Evolutionary conservation across 1,140 invertebrate genomes (phyloP).

Genomic region (Steinernema khuongi): DNA sequence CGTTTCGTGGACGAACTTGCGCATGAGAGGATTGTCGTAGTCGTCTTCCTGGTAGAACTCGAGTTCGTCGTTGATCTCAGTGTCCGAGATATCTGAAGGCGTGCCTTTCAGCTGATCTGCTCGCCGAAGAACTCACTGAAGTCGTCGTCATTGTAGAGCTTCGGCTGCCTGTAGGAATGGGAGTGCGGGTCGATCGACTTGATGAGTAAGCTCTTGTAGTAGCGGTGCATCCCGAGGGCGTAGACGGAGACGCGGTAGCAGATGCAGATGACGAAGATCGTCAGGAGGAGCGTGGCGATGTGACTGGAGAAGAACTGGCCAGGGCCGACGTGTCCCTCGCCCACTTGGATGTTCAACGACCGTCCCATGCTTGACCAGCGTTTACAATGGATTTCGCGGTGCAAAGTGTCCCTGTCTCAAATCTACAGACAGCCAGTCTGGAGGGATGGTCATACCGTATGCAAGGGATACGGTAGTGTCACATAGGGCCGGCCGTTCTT

Average conservation of each 20-base stretch:
- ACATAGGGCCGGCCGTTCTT: no score
- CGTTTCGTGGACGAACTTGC: background rate
- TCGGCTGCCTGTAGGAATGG: background rate
- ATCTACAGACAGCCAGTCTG: no score
- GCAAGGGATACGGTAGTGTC: no score
- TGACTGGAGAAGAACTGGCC: background rate
- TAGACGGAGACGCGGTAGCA: background rate
- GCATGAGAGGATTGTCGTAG: background rate
- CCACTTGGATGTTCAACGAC: background rate
- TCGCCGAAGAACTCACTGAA: constrained; percentile 2
- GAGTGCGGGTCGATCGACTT: background rate
- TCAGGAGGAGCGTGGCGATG: background rate
- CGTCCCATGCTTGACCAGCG: no score
- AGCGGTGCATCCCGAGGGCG: background rate
- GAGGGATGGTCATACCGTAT: no score
- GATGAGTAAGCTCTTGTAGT: background rate
- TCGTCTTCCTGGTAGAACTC: constrained; percentile 8
- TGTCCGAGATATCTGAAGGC: background rate
- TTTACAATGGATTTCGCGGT: no score
- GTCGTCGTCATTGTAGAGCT: background rate
- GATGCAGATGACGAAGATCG: background rate
- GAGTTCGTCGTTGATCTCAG: background rate
- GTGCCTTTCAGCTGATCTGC: background rate
- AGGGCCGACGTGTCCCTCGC: background rate
- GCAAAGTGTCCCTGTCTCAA: no score